A percentile compares a stretch with the other conserved stretches of the same genome.
These are phyloP conservation scores for Sciurus vulgaris DNA, from an alignment of 2,797 vertebrate genomes.

Conservation along the genomic window DNA sequence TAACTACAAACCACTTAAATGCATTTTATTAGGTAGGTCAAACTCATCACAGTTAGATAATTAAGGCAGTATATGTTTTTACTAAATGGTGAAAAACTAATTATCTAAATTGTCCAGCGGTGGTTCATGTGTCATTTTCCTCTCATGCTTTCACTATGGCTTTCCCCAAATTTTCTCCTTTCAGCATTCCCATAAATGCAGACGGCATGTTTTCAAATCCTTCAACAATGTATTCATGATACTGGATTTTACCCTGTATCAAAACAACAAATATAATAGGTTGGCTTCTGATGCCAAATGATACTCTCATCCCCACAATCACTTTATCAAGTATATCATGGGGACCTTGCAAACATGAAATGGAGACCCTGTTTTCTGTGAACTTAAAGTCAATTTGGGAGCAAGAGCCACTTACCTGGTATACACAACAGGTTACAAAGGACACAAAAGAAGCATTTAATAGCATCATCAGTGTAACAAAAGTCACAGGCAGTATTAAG, in stretches of 20 bases:
- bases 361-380: not conserved
- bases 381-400: not conserved
- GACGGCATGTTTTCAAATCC: constrained; percentile 95
- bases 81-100: not conserved
- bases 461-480: not conserved
- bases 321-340: not conserved
- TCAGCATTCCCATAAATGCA: constrained; percentile 94
- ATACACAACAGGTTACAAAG: not conserved
- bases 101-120: not conserved
- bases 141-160: constrained; percentile 91
- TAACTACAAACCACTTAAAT: constrained; percentile 11
- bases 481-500: not conserved
- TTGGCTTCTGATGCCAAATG: constrained; percentile 31
- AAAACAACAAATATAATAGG: constrained; percentile 29
- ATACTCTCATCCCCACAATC: not conserved
- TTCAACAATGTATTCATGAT: constrained; percentile 90
- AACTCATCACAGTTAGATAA: constrained; percentile 2
- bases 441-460: not conserved
- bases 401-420: not conserved
- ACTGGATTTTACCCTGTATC: constrained; percentile 92
- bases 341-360: not conserved
- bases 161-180: constrained; percentile 94
- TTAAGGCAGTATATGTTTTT: constrained; percentile 23
- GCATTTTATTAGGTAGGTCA: constrained; percentile 49
- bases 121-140: not conserved